Conservation (phyloP, 53 echinoderm and acorn worm genomes). For the Glandiceps talaboti region DNA sequence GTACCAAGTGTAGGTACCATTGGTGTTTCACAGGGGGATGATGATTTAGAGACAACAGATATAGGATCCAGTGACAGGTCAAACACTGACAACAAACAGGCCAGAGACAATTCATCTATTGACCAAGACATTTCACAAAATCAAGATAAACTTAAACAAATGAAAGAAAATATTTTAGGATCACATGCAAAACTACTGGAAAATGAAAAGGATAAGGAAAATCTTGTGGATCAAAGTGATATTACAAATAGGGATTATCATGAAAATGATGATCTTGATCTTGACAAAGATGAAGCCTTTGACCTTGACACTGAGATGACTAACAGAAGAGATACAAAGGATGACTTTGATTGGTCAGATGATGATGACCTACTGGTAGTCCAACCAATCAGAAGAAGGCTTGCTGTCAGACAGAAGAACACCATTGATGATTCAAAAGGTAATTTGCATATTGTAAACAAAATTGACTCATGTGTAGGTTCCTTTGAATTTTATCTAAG, state of each 20-base stretch:
- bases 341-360: neutral
- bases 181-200: neutral
- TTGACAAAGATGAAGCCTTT: too few relatives aligned
- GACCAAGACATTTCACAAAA: neutral
- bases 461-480: too few relatives aligned
- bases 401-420: neutral
- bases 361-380: neutral
- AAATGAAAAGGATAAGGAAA: neutral
- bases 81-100: neutral
- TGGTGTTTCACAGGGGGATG: too few relatives aligned
- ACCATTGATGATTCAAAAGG: too few relatives aligned
- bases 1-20: too few relatives aligned
- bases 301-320: too few relatives aligned
- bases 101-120: neutral
- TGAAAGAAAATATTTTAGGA: neutral
- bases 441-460: too few relatives aligned
- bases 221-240: neutral
- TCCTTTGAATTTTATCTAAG: too few relatives aligned
- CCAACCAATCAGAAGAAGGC: neutral
- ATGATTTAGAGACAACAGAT: too few relatives aligned
- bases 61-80: neutral
- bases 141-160: neutral
- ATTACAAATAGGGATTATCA: neutral
- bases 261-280: neutral
- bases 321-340: neutral